Conservation (phyloP, 2,113 vertebrate genomes). For the Phaethornis superciliosus region DNA sequence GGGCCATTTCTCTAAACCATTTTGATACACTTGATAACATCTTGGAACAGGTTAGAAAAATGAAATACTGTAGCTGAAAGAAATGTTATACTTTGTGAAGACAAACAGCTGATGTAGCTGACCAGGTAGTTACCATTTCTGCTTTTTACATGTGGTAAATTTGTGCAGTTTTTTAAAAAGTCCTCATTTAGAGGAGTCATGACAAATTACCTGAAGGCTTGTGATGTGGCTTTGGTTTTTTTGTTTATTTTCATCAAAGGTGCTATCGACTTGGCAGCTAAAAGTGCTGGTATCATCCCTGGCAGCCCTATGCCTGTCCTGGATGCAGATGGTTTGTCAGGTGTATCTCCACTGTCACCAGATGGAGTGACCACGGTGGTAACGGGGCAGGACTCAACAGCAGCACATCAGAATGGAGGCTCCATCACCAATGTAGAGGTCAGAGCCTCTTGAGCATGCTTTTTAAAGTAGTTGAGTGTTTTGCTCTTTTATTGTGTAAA, state of each 20-base stretch:
- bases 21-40: not conserved
- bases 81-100: not conserved
- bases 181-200: not conserved
- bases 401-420: constrained; percentile 74
- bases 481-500: not conserved
- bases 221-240: not conserved
- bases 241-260: constrained; percentile 71
- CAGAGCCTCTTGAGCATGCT: constrained; percentile 13
- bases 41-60: not conserved
- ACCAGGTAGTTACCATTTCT: not conserved
- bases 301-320: constrained; percentile 82
- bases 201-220: not conserved
- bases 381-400: constrained; percentile 59
- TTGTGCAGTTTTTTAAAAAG: not conserved
- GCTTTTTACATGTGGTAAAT: not conserved
- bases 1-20: not conserved
- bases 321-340: constrained; percentile 75
- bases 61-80: not conserved
- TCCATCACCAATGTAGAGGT: constrained; percentile 59
- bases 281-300: constrained; percentile 95
- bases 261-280: constrained; percentile 93
- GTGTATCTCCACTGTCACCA: constrained; percentile 72
- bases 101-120: not conserved
- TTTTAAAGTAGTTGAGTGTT: not conserved
- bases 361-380: constrained; percentile 55